phyloP scores from a whole-genome alignment of 1,140 invertebrate species.

The Listronotus oregonensis region DNA sequence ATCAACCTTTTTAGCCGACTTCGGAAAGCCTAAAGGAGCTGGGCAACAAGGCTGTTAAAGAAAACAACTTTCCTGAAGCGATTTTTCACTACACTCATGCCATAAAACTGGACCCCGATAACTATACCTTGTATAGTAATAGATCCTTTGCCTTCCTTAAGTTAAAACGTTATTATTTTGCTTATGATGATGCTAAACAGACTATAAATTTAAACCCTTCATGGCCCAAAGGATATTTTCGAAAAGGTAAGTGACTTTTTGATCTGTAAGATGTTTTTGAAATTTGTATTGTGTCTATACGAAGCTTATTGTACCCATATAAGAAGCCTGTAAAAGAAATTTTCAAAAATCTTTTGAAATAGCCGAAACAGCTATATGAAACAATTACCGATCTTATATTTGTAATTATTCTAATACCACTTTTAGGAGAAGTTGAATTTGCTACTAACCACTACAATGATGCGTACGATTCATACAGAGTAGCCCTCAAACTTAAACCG shows the following conservation, averaged over 20 bases:
- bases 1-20: conserved; percentile 31
- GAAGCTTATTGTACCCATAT: too few relatives aligned
- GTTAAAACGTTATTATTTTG: conserved; percentile 75
- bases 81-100: conserved; percentile 80
- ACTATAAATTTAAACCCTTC: conserved; percentile 74
- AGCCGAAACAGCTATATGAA: too few relatives aligned
- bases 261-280: too few relatives aligned
- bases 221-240: conserved; percentile 85
- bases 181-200: conserved; percentile 77
- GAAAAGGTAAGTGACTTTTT: conserved; percentile 61
- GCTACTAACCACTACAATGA: conserved; percentile 70
- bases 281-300: too few relatives aligned
- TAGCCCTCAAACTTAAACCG: conserved; percentile 70
- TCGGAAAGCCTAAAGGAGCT: conserved; percentile 65
- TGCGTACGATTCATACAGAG: conserved; percentile 73
- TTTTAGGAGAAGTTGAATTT: conserved; percentile 68
- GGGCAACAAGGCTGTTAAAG: conserved; percentile 77
- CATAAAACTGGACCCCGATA: conserved; percentile 73
- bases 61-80: conserved; percentile 75
- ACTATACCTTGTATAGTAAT: conserved; percentile 78
- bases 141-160: conserved; percentile 80
- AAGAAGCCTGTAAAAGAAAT: too few relatives aligned
- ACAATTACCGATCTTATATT: too few relatives aligned
- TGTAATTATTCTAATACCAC: background rate
- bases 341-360: too few relatives aligned